Evolutionary conservation across 2,888 invertebrate species (phyloP).

Genomic region (Amphimallon solstitiale): DNA sequence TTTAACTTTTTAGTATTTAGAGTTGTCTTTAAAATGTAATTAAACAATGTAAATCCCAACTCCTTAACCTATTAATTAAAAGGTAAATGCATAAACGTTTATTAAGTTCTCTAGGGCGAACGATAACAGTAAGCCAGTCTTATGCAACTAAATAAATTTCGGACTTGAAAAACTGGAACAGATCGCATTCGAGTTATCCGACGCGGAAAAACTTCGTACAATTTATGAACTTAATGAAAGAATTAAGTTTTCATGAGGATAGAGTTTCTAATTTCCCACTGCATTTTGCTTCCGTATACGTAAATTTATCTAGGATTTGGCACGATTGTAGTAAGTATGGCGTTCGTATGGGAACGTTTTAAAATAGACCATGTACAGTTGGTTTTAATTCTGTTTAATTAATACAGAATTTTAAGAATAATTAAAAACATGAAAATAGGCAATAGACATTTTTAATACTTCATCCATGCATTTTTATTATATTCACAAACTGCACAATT

Average conservation of each 20-base stretch:
- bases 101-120: slow-evolving; percentile 3
- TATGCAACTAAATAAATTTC: neutral
- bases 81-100: slow-evolving; percentile 1
- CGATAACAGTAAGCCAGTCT: slow-evolving; percentile 4
- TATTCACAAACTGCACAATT: too few relatives aligned
- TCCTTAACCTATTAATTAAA: slow-evolving; percentile 5
- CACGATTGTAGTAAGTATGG: neutral
- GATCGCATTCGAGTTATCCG: neutral
- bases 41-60: neutral
- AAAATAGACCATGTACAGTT: too few relatives aligned
- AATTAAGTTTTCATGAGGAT: slow-evolving; percentile 28
- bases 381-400: too few relatives aligned
- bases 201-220: slow-evolving; percentile 11
- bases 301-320: slow-evolving; percentile 4
- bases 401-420: too few relatives aligned
- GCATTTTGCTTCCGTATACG: neutral
- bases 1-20: too few relatives aligned
- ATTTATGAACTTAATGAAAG: slow-evolving; percentile 28
- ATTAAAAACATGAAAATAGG: too few relatives aligned
- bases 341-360: too few relatives aligned
- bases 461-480: too few relatives aligned
- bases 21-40: too few relatives aligned
- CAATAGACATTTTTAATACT: too few relatives aligned
- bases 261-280: slow-evolving; percentile 11
- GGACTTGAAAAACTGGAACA: neutral